Evolutionary conservation across 2,888 invertebrate genomes (phyloP).

Genomic region (Amphipyra berbera): DNA sequence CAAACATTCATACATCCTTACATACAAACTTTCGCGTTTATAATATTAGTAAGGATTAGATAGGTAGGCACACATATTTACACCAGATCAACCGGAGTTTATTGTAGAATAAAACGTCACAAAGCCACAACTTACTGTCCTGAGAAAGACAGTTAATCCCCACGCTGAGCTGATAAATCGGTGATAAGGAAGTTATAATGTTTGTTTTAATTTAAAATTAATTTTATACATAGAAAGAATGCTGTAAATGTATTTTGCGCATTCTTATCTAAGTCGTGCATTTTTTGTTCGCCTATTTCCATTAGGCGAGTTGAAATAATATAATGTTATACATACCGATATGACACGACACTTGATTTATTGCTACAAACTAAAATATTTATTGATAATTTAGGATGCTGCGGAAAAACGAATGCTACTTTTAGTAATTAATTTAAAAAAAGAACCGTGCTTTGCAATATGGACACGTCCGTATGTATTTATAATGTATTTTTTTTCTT

Average conservation of each 20-base stretch:
- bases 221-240: constrained; percentile 35
- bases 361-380: constrained; percentile 29
- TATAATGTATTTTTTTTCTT: no score
- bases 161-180: no score
- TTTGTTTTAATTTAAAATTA: constrained; percentile 37
- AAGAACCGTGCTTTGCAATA: no score
- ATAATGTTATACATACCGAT: constrained; percentile 40
- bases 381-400: constrained; percentile 33
- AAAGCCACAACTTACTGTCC: no score
- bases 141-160: not conserved
- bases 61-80: no score
- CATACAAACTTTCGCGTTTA: no score
- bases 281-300: constrained; percentile 37
- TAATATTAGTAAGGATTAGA: no score
- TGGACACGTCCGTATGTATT: no score
- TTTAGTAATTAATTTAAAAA: no score
- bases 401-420: not conserved
- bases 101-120: no score
- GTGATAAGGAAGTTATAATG: not conserved
- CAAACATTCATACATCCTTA: no score
- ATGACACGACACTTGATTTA: constrained; percentile 51
- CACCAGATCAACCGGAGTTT: no score
- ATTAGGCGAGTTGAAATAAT: constrained; percentile 38
- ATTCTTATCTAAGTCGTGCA: constrained; percentile 51
- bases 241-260: constrained; percentile 38